Evolutionary conservation across 2,888 invertebrate species (phyloP), one percentile per base, ranked within the genome.

Genomic region (Tinea trinotella): DNA sequence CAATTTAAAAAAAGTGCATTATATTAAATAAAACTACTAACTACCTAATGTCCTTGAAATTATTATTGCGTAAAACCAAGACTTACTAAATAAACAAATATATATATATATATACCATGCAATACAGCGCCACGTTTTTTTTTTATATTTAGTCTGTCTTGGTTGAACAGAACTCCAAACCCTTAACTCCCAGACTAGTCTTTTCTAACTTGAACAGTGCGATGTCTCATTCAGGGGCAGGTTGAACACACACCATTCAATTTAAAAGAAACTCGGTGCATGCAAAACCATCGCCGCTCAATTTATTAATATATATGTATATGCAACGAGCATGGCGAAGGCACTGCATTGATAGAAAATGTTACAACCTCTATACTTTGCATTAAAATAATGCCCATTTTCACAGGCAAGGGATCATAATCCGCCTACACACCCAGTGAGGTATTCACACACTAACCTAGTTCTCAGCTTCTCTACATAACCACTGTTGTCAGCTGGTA

Each of bases 301-400:
- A 9, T n/a, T n/a, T n/a, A n/a, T n/a, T n/a, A n/a, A n/a, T n/a
- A n/a, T n/a, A n/a, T n/a, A n/a, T n/a, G n/a, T n/a, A n/a, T n/a
- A n/a, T 4, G 30, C 52, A 3, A 6, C 3, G 53, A n/a, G 13
- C 36, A 36, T 36, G 19, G 40, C 40, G 40, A 15, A n/a, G 13
- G 7, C 13, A 6, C 7, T 40, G 52, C 30, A 30, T 52, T 13
- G 24, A 15, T 24, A 83, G 72, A 78, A 79, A 83, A 71, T 76
- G 80, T 85, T 91, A 92, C 92, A 92, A 93, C 92, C 90, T 93
- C 93, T 93, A 93, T 93, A 93, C 93, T 93, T 93, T 93, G 93
- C 93, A 93, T 91, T 90, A 92, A 93, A 93, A 90, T 92, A 93
- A 93, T 93, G 92, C 91, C 90, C 90, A 91, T 92, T 92, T 91